Evolutionary conservation across 2,888 invertebrate species (phyloP), one percentile per base, ranked within the genome.

Genomic region (Drosophila rubida): DNA sequence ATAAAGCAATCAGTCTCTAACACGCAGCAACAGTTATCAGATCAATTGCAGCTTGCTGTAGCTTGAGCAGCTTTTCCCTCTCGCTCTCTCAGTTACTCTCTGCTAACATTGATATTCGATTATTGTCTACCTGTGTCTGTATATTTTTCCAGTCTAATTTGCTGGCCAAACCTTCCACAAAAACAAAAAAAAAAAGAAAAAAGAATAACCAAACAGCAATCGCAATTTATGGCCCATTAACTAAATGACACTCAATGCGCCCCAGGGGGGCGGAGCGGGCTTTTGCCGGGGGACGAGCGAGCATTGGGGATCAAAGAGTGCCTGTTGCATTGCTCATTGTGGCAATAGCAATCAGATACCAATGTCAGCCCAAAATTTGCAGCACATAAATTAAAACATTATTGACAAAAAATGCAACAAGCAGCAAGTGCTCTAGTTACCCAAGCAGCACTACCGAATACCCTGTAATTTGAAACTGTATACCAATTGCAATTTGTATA

Each of bases 381-480:
- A 70, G 84, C 68, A 59, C 54, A 69, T 87, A 84, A 82, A 82
- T 82, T 84, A 84, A 84, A 82, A 87, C 87, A 87, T 82, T 84
- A 78, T 69, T 45, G 64, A 13, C 35, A 45, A 42, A 55, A 37
- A 13, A 23, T 25, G 8, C 5, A 5, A 27, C 8, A 4, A 59
- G 7, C 22, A 41, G 19, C 4, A 22, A 39, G 22, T 32, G 58
- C 9, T 35, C 23, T 23, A 16, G 5, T 23, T 14, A 16, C n/a
- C 0, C 2, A 4, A 13, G 37, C 37, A 16, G 7, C 14, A 22
- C 25, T 2, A 19, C 3, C 5, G 44, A 16, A 51, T 59, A 42
- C 51, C 32, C 54, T 44, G 32, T 54, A 23, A 3, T 9, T 11
- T 11, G 1, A 11, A 30, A 30, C 9, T n/a, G n/a, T n/a, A n/a